phyloP scores from a whole-genome alignment of 1,140 invertebrate genomes.

The Patella vulgata region DNA sequence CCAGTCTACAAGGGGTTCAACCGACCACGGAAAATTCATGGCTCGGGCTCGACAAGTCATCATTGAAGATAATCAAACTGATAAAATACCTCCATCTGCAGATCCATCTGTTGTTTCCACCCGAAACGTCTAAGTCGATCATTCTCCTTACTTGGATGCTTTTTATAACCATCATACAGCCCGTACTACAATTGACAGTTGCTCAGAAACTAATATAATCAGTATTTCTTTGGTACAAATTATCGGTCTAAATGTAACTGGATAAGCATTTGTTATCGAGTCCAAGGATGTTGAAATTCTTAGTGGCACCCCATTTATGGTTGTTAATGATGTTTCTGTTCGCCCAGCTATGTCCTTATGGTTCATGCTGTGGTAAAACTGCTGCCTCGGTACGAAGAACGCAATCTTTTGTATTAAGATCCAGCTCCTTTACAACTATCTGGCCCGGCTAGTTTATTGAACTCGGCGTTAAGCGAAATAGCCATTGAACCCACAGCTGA shows the following conservation, averaged over 20 bases:
- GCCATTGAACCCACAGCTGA: constrained; percentile 15
- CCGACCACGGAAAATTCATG: constrained; percentile 9
- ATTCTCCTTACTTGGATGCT: constrained; percentile 1
- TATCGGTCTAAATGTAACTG: neutral
- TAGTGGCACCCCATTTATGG: constrained; percentile 21
- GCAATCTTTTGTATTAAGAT: neutral
- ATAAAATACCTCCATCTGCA: no score
- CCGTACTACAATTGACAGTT: constrained; percentile 7
- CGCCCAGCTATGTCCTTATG: constrained; percentile 17
- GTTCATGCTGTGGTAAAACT: neutral
- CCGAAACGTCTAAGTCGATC: neutral
- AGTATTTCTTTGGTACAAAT: neutral
- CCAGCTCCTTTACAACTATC: neutral
- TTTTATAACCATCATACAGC: neutral
- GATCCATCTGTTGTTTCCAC: no score
- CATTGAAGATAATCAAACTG: neutral
- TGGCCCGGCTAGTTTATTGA: constrained; percentile 28
- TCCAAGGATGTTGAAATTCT: constrained; percentile 23
- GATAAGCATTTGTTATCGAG: constrained; percentile 17
- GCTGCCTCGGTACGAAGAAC: neutral
- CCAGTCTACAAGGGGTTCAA: neutral
- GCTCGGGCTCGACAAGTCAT: neutral
- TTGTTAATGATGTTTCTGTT: constrained; percentile 21
- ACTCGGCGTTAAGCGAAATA: neutral
- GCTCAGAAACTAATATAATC: constrained; percentile 5